Percentiles rank a stretch among this genome's conserved stretches.
Conservation (phyloP, 2,888 invertebrate species). For the Ectropis crepuscularia region DNA sequence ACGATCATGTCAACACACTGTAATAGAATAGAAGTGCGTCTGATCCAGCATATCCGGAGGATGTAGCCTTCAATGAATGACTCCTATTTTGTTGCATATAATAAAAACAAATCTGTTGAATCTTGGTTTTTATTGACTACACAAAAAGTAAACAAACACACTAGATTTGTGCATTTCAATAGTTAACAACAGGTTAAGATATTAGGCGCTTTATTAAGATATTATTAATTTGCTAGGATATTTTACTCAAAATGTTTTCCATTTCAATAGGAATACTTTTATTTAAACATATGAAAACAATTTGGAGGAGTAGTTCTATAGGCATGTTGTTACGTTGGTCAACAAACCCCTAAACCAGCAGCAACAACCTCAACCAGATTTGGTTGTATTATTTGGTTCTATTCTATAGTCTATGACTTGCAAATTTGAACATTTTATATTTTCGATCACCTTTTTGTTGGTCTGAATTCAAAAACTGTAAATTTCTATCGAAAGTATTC, state of each 20-base stretch:
- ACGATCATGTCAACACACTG: neutral
- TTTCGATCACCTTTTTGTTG: slow-evolving; percentile 64
- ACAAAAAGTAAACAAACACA: neutral
- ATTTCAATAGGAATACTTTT: too few relatives aligned
- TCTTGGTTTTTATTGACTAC: slow-evolving; percentile 1
- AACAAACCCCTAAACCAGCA: neutral
- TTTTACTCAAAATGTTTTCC: too few relatives aligned
- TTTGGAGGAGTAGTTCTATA: too few relatives aligned
- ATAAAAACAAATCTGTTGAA: slow-evolving; percentile 5
- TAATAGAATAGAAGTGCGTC: neutral
- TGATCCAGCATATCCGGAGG: slow-evolving; percentile 2
- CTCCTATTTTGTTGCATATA: neutral
- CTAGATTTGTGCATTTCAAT: slow-evolving; percentile 1
- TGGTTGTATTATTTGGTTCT: slow-evolving; percentile 22
- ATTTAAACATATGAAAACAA: too few relatives aligned
- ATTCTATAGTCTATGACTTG: slow-evolving; percentile 65
- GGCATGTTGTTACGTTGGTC: too few relatives aligned
- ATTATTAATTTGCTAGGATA: too few relatives aligned
- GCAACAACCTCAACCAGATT: neutral
- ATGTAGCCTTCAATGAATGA: neutral
- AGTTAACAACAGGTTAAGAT: too few relatives aligned
- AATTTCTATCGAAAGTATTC: slow-evolving; percentile 44
- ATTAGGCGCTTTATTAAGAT: too few relatives aligned
- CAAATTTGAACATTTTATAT: slow-evolving; percentile 73
- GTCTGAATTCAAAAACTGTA: slow-evolving; percentile 52